Evolutionary conservation across 2,797 vertebrate genomes (phyloP), one percentile per base, ranked within the genome.

Genomic region (Hoplostethus atlanticus): DNA sequence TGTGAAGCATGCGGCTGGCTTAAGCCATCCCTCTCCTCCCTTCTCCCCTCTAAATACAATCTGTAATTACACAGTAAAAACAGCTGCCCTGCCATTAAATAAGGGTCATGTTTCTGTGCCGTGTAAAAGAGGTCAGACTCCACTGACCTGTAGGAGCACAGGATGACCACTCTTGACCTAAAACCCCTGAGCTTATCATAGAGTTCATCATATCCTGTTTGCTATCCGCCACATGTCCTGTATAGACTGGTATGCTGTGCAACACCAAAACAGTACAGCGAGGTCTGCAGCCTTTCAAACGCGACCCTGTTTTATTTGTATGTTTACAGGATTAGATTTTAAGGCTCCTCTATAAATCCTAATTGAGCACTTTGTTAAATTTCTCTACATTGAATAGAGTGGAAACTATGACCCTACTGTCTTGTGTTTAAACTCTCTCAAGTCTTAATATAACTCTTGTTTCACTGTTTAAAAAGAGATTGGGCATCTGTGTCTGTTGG

Each of bases 11-110:
- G 78, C 68, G 71, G 28, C 55, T 21, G 61, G 59, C 12, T 13
- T 16, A 62, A 58, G 30, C 25, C 61, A 50, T 21, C 58, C 30
- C 68, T 63, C 73, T 47, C 60, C 58, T 74, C 63, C 71, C 56
- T 52, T 64, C 55, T 50, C 57, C 67, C 47, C 72, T 71, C 76
- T 75, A 83, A 79, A 83, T 82, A 6, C 50, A 48, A 16, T 73
- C 70, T 66, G 61, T 88, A 85, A 90, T 92, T 79, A 87, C 65
- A 70, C 78, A 83, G 77, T 87, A 86, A 90, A 90, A 89, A 75
- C 87, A 86, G 79, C 75, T 85, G 81, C 77, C 34, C 53, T 73
- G 83, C 79, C 82, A 79, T 87, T 84, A 83, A 50, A 53, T 61
- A 82, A 65, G 81, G 86, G 76, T 84, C 77, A 78, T 46, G 48